Conservation (phyloP, 1,140 invertebrate species). For the Heterodera schachtii region DNA sequence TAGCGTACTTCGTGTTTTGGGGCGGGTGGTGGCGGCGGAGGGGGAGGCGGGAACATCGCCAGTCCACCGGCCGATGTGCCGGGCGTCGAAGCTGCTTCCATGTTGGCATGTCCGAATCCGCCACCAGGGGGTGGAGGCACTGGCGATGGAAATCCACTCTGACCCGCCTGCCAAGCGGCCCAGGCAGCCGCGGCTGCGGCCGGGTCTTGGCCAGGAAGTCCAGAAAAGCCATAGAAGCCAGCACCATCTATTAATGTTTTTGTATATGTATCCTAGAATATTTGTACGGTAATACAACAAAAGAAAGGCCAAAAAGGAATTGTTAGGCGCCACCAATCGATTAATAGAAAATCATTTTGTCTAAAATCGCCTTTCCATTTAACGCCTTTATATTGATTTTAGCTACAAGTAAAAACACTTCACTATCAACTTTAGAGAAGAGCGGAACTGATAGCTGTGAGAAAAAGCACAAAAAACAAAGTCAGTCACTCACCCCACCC, state of each 20-base stretch:
- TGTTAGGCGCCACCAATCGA: constrained; percentile 27
- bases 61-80: constrained; percentile 10
- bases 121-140: constrained; percentile 28
- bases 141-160: constrained; percentile 19
- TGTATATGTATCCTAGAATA: too few species aligned
- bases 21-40: constrained; percentile 42
- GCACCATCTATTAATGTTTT: neutral
- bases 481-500: constrained; percentile 27
- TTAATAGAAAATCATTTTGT: constrained; percentile 2
- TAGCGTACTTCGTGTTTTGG: constrained; percentile 25
- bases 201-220: constrained; percentile 26
- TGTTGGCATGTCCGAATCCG: constrained; percentile 5
- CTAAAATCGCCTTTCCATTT: constrained; percentile 3
- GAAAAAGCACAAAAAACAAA: neutral
- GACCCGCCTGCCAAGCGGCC: constrained; percentile 23
- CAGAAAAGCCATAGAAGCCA: constrained; percentile 17
- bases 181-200: constrained; percentile 31
- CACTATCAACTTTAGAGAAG: neutral
- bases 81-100: neutral
- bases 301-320: neutral
- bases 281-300: too few species aligned
- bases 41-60: constrained; percentile 39
- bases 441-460: constrained; percentile 23
- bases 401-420: constrained; percentile 28
- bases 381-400: constrained; percentile 1